phyloP scores from a whole-genome alignment of 2,113 vertebrate genomes.

The Forbesichthys agassizii region DNA sequence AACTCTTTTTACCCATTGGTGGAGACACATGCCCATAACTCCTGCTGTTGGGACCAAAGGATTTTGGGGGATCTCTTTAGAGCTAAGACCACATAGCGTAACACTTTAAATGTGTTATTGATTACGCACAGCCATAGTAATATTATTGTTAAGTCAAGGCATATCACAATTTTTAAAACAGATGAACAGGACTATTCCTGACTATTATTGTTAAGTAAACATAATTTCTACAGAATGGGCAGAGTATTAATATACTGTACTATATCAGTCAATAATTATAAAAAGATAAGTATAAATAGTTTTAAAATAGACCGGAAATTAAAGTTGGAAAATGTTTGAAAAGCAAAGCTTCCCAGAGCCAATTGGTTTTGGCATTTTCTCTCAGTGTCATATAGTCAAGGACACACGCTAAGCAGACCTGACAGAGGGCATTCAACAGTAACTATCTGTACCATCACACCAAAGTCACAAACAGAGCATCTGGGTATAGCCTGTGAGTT shows the following conservation, averaged over 20 bases:
- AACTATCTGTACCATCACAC: conserved; percentile 50
- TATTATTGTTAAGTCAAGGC: conserved; percentile 10
- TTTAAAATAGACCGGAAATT: too few relatives aligned
- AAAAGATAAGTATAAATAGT: too few relatives aligned
- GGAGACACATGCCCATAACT: conserved; percentile 20
- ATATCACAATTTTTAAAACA: background rate
- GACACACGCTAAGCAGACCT: conserved; percentile 43
- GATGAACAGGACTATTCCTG: background rate
- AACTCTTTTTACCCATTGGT: conserved; percentile 28
- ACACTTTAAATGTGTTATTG: conserved; percentile 23
- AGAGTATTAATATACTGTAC: too few relatives aligned
- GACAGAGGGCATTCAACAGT: conserved; percentile 61
- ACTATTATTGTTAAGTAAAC: background rate
- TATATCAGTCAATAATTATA: too few relatives aligned
- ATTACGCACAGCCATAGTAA: background rate
- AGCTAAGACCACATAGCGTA: conserved; percentile 28
- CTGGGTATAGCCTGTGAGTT: conserved; percentile 76
- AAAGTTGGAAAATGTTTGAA: too few relatives aligned
- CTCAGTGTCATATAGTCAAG: conserved; percentile 61
- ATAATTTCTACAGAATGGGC: background rate
- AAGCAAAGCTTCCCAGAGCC: conserved; percentile 43
- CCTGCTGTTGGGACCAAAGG: conserved; percentile 16
- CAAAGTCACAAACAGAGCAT: conserved; percentile 58
- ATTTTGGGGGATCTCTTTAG: conserved; percentile 1
- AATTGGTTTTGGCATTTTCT: conserved; percentile 51